Percentiles rank a stretch among this genome's conserved stretches.
Conservation (phyloP, 2,888 invertebrate species). For the Acleris holmiana region DNA sequence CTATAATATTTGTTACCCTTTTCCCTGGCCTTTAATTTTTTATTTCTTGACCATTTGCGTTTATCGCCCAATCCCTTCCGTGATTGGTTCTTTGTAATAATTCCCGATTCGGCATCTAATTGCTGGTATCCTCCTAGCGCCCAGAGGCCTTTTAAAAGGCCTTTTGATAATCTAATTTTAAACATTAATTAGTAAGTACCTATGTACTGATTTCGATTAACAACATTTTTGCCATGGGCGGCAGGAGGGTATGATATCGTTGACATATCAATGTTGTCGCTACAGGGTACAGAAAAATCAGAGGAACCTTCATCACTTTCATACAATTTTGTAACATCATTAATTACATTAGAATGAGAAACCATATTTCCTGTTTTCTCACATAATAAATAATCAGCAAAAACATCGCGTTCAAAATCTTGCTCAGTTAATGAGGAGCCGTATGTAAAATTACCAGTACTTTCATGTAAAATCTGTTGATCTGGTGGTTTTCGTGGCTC, state of each 20-base stretch:
- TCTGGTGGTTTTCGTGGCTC: too few relatives aligned
- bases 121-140: too few relatives aligned
- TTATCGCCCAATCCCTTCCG: not conserved
- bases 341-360: not conserved
- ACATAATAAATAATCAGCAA: constrained; percentile 13
- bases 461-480: too few relatives aligned
- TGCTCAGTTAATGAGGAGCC: constrained; percentile 12
- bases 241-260: too few relatives aligned
- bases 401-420: constrained; percentile 13
- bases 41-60: constrained; percentile 1
- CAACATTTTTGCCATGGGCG: too few relatives aligned
- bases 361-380: constrained; percentile 20
- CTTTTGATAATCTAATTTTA: too few relatives aligned
- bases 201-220: too few relatives aligned
- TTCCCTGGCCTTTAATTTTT: constrained; percentile 21
- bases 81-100: constrained; percentile 11
- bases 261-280: too few relatives aligned
- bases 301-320: constrained; percentile 17
- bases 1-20: constrained; percentile 12
- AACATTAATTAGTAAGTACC: too few relatives aligned
- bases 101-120: constrained; percentile 16
- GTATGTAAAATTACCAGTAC: constrained; percentile 10
- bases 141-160: too few relatives aligned
- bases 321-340: too few relatives aligned
- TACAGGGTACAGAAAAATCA: too few relatives aligned